Conservation (phyloP, 2,113 vertebrate species). For the Corythoichthys haematopterus region DNA sequence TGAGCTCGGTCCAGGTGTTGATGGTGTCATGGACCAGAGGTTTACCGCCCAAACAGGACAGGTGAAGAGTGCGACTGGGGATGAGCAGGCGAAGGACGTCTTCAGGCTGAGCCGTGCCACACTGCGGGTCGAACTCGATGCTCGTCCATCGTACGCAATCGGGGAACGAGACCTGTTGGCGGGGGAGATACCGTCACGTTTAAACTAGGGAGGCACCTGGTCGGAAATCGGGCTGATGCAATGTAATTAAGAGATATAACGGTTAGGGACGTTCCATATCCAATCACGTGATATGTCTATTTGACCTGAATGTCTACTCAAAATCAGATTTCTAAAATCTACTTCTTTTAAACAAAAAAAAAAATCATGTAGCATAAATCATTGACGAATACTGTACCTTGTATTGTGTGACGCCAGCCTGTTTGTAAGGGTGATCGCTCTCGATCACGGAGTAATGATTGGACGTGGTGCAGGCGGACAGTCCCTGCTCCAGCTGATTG, state of each 20-base stretch:
- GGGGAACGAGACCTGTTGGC: constrained; percentile 87
- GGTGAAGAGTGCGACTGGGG: constrained; percentile 83
- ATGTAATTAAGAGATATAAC: too few relatives aligned
- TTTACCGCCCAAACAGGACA: constrained; percentile 83
- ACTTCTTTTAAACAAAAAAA: neutral
- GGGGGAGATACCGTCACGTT: neutral
- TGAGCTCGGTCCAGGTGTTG: constrained; percentile 96
- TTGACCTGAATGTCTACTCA: neutral
- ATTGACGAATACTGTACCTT: constrained; percentile 70
- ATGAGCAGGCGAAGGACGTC: constrained; percentile 92
- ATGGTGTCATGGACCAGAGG: constrained; percentile 87
- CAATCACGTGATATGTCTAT: neutral
- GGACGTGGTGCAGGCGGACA: constrained; percentile 95
- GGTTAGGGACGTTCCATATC: too few relatives aligned
- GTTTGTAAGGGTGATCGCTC: constrained; percentile 96
- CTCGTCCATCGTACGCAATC: constrained; percentile 97
- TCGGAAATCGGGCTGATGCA: neutral
- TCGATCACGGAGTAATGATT: constrained; percentile 93
- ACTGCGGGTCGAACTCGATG: constrained; percentile 92
- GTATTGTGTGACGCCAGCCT: constrained; percentile 89
- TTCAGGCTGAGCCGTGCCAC: constrained; percentile 94
- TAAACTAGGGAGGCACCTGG: neutral
- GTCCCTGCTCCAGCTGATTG: constrained; percentile 92
- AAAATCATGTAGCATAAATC: neutral
- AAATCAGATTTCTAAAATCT: neutral